These are phyloP conservation scores for Prunella strophiata DNA, from an alignment of 2,797 vertebrate species.

Conservation along the genomic window DNA sequence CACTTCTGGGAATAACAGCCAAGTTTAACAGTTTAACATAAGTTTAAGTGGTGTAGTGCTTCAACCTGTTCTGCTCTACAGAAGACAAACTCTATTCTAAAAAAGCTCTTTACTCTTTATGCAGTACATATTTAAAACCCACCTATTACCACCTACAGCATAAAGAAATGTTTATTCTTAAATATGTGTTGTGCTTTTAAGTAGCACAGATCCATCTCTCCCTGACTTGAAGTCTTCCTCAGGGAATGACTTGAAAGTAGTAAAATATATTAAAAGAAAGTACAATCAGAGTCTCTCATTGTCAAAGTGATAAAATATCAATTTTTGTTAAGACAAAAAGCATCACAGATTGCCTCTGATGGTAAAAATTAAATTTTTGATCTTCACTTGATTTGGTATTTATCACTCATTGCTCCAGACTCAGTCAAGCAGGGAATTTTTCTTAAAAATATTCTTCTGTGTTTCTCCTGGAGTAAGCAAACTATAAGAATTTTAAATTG, in stretches of 20 bases:
- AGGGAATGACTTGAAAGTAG: constrained; percentile 44
- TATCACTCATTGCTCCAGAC: constrained; percentile 68
- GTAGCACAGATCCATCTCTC: constrained; percentile 5
- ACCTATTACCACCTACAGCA: not conserved
- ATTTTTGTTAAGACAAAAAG: constrained; percentile 74
- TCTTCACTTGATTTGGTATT: constrained; percentile 74
- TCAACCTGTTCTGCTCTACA: not conserved
- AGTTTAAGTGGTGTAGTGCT: not conserved
- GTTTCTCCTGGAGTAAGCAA: constrained; percentile 54
- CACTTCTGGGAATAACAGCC: not conserved
- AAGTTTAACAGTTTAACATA: not conserved
- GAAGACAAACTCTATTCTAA: not conserved
- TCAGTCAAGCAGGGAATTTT: constrained; percentile 55
- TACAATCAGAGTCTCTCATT: constrained; percentile 65
- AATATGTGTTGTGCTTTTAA: constrained; percentile 15
- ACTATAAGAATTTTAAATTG: not conserved
- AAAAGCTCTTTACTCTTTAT: not conserved
- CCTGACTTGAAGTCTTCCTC: constrained; percentile 45
- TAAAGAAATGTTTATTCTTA: constrained; percentile 25
- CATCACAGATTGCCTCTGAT: constrained; percentile 65
- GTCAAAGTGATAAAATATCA: constrained; percentile 74
- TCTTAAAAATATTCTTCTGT: constrained; percentile 22
- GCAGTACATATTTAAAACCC: not conserved
- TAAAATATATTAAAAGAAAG: constrained; percentile 66
- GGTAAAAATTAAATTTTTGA: constrained; percentile 73